Conservation (phyloP, 2,888 invertebrate species). For the Lamellibrachia satsuma region DNA sequence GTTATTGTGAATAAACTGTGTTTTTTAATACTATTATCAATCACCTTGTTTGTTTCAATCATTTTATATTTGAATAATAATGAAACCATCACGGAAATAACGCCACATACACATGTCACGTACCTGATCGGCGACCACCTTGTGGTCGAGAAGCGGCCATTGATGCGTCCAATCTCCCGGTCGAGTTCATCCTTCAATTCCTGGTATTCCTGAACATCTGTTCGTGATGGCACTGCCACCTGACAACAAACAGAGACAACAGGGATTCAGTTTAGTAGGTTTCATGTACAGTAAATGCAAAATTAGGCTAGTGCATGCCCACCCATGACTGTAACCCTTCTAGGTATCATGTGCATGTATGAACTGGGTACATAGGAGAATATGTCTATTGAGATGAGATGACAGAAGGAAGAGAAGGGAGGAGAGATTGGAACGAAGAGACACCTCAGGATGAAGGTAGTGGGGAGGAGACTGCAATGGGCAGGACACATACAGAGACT, state of each 20-base stretch:
- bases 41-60: no score
- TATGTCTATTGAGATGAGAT: no score
- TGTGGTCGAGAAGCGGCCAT: constrained; percentile 85
- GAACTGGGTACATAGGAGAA: no score
- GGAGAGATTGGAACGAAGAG: no score
- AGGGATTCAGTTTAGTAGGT: neutral
- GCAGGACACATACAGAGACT: no score
- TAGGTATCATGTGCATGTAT: no score
- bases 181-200: constrained; percentile 91
- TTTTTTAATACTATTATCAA: neutral
- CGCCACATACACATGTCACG: neutral
- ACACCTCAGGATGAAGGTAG: no score
- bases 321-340: no score
- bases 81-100: neutral
- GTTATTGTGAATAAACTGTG: neutral
- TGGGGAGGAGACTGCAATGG: no score
- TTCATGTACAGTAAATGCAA: no score
- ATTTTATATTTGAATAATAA: neutral
- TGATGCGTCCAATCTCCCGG: constrained; percentile 86
- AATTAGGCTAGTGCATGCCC: no score
- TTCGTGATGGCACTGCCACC: constrained; percentile 72
- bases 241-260: neutral
- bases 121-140: constrained; percentile 86
- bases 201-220: constrained; percentile 89
- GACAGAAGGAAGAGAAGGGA: no score